These are phyloP conservation scores for Drosophila multiciliata DNA, from an alignment of 2,888 invertebrate genomes.

Conservation along the genomic window DNA sequence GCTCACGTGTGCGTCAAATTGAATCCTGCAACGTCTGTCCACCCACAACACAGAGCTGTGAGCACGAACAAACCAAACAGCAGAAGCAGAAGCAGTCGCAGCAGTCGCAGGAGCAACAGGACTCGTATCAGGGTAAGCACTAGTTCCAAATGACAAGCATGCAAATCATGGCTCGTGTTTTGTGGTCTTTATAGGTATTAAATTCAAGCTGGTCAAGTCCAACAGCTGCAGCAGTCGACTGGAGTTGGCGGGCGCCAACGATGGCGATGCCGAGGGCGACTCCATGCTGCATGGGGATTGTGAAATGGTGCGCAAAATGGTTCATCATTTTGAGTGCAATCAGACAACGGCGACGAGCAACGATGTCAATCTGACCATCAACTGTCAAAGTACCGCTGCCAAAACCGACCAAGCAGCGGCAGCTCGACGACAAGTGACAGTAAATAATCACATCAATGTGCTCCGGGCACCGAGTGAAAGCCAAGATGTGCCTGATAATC, in stretches of 20 bases:
- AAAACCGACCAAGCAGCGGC: slow-evolving; percentile 57
- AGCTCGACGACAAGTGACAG: slow-evolving; percentile 77
- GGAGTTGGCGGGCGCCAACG: slow-evolving; percentile 89
- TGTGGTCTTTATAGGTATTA: slow-evolving; percentile 86
- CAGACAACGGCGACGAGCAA: slow-evolving; percentile 34
- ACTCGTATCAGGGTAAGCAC: slow-evolving; percentile 69
- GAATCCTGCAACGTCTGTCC: slow-evolving; percentile 85
- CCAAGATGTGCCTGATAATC: slow-evolving; percentile 31
- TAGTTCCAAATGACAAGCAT: background rate
- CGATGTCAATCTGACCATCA: slow-evolving; percentile 83
- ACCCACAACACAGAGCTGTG: slow-evolving; percentile 63
- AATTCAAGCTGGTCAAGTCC: slow-evolving; percentile 93
- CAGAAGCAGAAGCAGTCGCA: slow-evolving; percentile 24
- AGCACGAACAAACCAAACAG: slow-evolving; percentile 41
- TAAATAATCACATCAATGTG: slow-evolving; percentile 85
- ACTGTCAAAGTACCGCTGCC: slow-evolving; percentile 83
- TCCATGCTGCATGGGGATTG: slow-evolving; percentile 61
- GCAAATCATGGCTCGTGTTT: slow-evolving; percentile 2
- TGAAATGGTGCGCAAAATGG: slow-evolving; percentile 84
- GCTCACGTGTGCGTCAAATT: slow-evolving; percentile 74
- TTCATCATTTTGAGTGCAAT: slow-evolving; percentile 83
- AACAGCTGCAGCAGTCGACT: slow-evolving; percentile 94
- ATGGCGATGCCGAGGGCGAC: slow-evolving; percentile 28
- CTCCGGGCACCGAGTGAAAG: slow-evolving; percentile 34
- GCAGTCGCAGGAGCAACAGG: slow-evolving; percentile 44